Percentiles rank a stretch among this genome's conserved stretches.
Conservation (phyloP, 92 coral and sea anemone species). For the Zoanthus sansibaricus region DNA sequence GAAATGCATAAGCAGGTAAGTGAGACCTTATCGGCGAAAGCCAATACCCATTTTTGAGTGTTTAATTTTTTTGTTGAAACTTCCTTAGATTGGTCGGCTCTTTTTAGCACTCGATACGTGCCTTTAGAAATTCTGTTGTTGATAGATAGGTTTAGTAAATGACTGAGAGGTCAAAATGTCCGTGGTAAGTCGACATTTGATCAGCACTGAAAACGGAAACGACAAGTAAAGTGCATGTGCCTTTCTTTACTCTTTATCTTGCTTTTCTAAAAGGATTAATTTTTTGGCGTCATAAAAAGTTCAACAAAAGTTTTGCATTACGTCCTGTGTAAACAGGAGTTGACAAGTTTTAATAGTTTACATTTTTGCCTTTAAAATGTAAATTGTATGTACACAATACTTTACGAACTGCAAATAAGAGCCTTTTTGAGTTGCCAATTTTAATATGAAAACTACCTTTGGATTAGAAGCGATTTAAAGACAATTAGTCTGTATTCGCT, state of each 20-base stretch:
- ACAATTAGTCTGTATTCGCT: slow-evolving; percentile 64
- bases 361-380: slow-evolving; percentile 93
- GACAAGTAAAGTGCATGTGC: slow-evolving; percentile 61
- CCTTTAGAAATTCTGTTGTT: slow-evolving; percentile 72
- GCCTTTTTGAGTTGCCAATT: slow-evolving; percentile 62
- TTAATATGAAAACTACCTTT: slow-evolving; percentile 41
- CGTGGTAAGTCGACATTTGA: slow-evolving; percentile 66
- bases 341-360: slow-evolving; percentile 92
- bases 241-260: slow-evolving; percentile 61
- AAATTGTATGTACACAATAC: slow-evolving; percentile 85
- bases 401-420: slow-evolving; percentile 78
- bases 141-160: slow-evolving; percentile 64
- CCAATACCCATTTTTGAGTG: slow-evolving; percentile 46
- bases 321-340: slow-evolving; percentile 83
- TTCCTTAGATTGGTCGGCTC: slow-evolving; percentile 74
- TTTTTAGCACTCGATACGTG: slow-evolving; percentile 64
- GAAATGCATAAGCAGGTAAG: slow-evolving; percentile 99
- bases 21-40: slow-evolving; percentile 64
- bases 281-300: slow-evolving; percentile 81
- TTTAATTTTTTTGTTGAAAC: slow-evolving; percentile 58
- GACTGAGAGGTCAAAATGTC: slow-evolving; percentile 74
- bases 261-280: slow-evolving; percentile 83
- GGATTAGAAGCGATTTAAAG: slow-evolving; percentile 87
- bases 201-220: slow-evolving; percentile 74
- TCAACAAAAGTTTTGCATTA: slow-evolving; percentile 88